Base-by-base conservation (phyloP, 2,888 invertebrate genomes). In the Perizoma affinitatum region DNA sequence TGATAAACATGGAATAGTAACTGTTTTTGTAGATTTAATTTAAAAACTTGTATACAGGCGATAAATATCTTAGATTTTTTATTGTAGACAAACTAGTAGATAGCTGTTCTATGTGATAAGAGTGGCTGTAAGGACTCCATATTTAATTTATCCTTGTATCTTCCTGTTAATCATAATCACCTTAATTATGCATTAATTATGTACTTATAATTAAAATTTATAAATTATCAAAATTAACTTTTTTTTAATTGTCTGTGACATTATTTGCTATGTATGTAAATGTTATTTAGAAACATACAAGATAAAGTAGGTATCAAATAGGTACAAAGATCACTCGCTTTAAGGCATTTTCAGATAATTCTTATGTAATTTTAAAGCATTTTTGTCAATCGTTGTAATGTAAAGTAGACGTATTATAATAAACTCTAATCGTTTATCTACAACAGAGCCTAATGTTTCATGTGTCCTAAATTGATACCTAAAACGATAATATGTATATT, bases 21-120 rank as follows among this genome's bases (percentile, higher is more conserved):
- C 78, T 82, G 77, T 83, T 83, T 84, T 85, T 81, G 83, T 89
- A 89, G 84, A 79, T 75, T 86, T 85, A 75, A 80, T 87, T 87
- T 86, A 86, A 82, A 82, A 83, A 80, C 78, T 83, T 86, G 78
- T 87, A 89, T 83, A 87, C 87, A 84, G 82, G 83, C 88, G 84
- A 84, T 86, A 81, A 80, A 76, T 79, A 75, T 87, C 84, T 84
- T 91, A 92, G 92, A 91, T 91, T 92, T 92, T 92, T 88, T 92
- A 92, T 89, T 76, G 81, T 90, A 90, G 86, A 86, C 80, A 82
- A 83, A 86, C 78, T 88, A 86, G 85, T 84, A 83, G 82, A 70
- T 88, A 86, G 84, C 82, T 88, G 86, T 90, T 82, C 85, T 87
- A 86, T 90, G 91, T 92, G 92, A 91, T 91, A 92, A 90, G 90